Evolutionary conservation across 1,140 invertebrate species (phyloP), one percentile per base, ranked within the genome.

Genomic region (Drosophila lacteicornis): DNA sequence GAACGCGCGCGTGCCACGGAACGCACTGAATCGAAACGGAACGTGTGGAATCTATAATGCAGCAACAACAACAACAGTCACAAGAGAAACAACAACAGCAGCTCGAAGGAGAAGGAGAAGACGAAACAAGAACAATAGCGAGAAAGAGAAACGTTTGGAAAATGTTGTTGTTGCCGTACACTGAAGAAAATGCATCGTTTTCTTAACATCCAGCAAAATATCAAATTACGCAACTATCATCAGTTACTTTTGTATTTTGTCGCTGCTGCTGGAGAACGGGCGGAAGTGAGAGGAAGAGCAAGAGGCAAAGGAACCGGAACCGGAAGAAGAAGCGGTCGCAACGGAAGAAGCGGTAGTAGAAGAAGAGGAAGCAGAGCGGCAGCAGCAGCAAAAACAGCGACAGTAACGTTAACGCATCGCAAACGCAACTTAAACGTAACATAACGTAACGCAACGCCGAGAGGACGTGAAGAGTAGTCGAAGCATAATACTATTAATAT

Each of bases 241-340:
- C 90, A 91, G 80, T 90, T 91, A 86, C 91, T 91, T 86, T 91
- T 91, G 70, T 91, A 91, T 91, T 91, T 91, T 91, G 85, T 68
- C 69, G 75, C 85, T 90, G 84, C 85, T 80, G 78, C 85, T 88
- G 84, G 65, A 90, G 59, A 78, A 81, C 68, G 67, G 66, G 62
- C 49, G 67, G 77, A 80, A 53, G 76, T 79, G 56, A n/a, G 84
- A 40, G 46, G 74, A 45, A 51, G 69, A 62, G 43, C 27, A 53
- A 25, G 59, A 51, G 43, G 71, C 51, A 25, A 56, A 40, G 63
- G 61, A 45, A 66, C 49, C 50, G 50, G 63, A 69, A 77, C 49
- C 40, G 62, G 74, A 67, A 75, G 58, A 53, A 51, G 56, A 57
- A 63, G 73, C 40, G 40, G 42, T 53, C 33, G 56, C 43, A 49